Base-by-base conservation (phyloP, 2,888 invertebrate genomes). In the Volucella inanis region DNA sequence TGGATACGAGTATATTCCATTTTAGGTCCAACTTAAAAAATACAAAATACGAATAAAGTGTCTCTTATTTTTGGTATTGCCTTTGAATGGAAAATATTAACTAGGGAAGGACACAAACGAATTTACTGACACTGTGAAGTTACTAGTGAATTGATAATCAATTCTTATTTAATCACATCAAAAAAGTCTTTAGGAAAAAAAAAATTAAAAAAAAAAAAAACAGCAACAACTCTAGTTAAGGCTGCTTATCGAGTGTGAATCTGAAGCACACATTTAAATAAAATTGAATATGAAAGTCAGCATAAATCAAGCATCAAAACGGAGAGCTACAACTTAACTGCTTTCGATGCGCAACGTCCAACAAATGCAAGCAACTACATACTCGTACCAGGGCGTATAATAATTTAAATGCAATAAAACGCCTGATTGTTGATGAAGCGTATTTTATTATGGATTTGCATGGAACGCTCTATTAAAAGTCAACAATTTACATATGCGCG, bases 391-490 rank as follows among this genome's bases (percentile, higher is more conserved):
- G 39, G 14, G 8, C 38, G 31, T 10, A 18, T 22, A 57, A 59
- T 45, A 61, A 59, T 72, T 71, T 67, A n/a, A 67, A 67, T 72
- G 38, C 82, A 82, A 72, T 72, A 72, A 71, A 57, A 65, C 52
- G 38, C 45, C 61, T 55, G 77, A 62, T 49, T 76, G 57, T 71
- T 70, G 65, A 72, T 71, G 77, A 70, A 70, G 72, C 50, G 71
- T 54, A 54, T 79, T 76, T 76, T 81, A 76, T 76, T 81, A 76
- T 65, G 62, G 68, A 81, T 71, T 71, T 65, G 59, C 76, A 68
- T 70, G 38, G 49, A 8, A 45, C 49, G 45, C 76, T 76, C 62
- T 80, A 50, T 80, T 75, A 62, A 68, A 49, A 81, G 59, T 59
- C 67, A 67, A 71, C 71, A 77, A 71, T 67, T 62, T 62, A 77